Conservation (phyloP, 2,113 vertebrate species). For the Sebastes schlegelii region DNA sequence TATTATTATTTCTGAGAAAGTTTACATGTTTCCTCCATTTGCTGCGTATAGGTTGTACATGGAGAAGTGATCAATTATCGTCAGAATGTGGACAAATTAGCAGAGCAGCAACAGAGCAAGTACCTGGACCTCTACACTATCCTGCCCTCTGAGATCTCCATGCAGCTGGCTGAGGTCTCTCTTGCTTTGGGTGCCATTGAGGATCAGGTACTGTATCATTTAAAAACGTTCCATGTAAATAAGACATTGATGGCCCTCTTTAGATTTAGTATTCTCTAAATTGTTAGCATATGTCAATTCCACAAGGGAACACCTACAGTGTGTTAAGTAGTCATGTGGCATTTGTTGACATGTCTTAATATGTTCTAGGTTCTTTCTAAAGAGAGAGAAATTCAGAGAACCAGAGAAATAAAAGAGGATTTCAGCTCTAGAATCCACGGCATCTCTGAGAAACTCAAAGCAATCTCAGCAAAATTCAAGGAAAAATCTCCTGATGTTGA, state of each 20-base stretch:
- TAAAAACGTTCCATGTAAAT: neutral
- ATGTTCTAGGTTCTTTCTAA: conserved; percentile 88
- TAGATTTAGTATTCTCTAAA: neutral
- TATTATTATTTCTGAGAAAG: neutral
- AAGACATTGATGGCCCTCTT: neutral
- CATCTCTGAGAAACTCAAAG: conserved; percentile 88
- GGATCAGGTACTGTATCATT: conserved; percentile 86
- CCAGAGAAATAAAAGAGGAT: conserved; percentile 87
- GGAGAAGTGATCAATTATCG: conserved; percentile 87
- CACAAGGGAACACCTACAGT: neutral
- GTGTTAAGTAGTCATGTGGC: neutral
- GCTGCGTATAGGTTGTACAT: conserved; percentile 85
- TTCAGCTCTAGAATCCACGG: conserved; percentile 88
- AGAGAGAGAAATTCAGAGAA: conserved; percentile 90
- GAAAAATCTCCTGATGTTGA: conserved; percentile 88
- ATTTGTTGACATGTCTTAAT: neutral
- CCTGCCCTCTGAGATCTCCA: conserved; percentile 91
- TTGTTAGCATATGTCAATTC: neutral
- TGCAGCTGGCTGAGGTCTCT: conserved; percentile 91
- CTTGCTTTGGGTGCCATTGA: conserved; percentile 89
- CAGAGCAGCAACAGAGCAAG: conserved; percentile 94
- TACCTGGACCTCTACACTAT: conserved; percentile 92
- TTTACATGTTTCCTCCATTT: neutral
- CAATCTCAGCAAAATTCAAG: conserved; percentile 88
- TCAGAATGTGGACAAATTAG: conserved; percentile 90